Evolutionary conservation across 2,113 vertebrate species (phyloP).

Genomic region (Pollimyrus isidori): DNA sequence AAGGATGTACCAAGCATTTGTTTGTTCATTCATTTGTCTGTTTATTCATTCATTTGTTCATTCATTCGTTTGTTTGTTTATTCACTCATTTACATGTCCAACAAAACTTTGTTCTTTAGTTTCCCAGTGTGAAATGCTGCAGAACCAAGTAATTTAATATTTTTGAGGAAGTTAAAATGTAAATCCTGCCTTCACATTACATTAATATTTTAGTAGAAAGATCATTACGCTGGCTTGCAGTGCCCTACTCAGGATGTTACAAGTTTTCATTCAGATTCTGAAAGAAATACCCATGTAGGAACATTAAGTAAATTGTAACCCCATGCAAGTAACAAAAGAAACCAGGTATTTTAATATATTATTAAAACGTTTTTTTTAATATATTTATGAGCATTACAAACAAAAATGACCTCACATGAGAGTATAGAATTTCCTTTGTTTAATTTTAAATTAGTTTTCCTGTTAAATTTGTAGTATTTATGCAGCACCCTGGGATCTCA

Average conservation of each 20-base stretch:
- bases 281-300: slow-evolving; percentile 46
- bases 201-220: not conserved
- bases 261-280: slow-evolving; percentile 33
- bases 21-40: not conserved
- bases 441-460: slow-evolving; percentile 54
- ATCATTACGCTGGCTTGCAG: not conserved
- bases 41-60: not conserved
- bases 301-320: slow-evolving; percentile 38
- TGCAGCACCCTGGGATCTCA: slow-evolving; percentile 40
- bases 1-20: not conserved
- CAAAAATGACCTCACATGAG: slow-evolving; percentile 39
- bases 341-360: slow-evolving; percentile 55
- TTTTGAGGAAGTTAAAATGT: not conserved
- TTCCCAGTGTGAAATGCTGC: not conserved
- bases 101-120: not conserved
- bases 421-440: slow-evolving; percentile 51
- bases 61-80: not conserved
- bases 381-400: slow-evolving; percentile 50
- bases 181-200: not conserved
- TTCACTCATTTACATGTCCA: not conserved
- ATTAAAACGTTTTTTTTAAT: slow-evolving; percentile 61
- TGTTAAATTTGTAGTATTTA: slow-evolving; percentile 41
- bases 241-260: slow-evolving; percentile 27
- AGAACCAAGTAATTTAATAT: not conserved
- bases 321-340: slow-evolving; percentile 26